phyloP scores from a whole-genome alignment of 2,888 invertebrate species.

The Catocala nupta region DNA sequence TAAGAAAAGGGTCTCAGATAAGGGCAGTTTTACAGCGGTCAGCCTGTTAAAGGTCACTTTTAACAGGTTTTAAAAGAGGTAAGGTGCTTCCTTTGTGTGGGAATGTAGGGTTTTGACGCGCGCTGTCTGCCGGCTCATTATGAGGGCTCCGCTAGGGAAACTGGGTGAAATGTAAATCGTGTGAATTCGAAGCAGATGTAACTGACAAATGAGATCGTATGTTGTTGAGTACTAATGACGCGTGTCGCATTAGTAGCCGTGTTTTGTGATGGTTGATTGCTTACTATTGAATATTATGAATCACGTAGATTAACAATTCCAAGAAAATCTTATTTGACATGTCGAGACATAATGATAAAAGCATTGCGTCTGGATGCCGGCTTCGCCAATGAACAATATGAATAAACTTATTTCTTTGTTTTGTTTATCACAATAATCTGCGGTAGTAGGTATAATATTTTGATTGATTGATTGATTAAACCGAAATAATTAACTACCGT shows the following conservation, averaged over 20 bases:
- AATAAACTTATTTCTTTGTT: no score
- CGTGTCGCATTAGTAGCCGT: slow-evolving; percentile 3
- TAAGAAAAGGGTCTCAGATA: slow-evolving; percentile 62
- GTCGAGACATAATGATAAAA: no score
- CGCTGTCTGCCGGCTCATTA: slow-evolving; percentile 45
- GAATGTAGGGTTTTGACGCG: slow-evolving; percentile 50
- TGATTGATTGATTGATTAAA: no score
- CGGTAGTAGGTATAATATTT: no score
- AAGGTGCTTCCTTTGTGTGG: slow-evolving; percentile 52
- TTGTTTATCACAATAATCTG: no score
- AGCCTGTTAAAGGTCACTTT: slow-evolving; percentile 58
- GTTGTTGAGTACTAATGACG: slow-evolving; percentile 36
- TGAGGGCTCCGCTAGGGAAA: slow-evolving; percentile 12
- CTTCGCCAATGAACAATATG: no score
- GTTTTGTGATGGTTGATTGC: no score
- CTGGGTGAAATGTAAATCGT: slow-evolving; percentile 23
- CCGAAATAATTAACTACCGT: no score
- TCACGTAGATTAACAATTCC: no score
- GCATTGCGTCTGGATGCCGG: no score
- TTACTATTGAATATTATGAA: no score
- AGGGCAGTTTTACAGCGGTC: slow-evolving; percentile 61
- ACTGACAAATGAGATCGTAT: slow-evolving; percentile 32
- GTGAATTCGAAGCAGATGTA: slow-evolving; percentile 40
- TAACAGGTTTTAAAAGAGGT: slow-evolving; percentile 62
- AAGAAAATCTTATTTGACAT: no score